Base-by-base conservation (phyloP, 2,888 invertebrate genomes). In the Catocala sponsa region DNA sequence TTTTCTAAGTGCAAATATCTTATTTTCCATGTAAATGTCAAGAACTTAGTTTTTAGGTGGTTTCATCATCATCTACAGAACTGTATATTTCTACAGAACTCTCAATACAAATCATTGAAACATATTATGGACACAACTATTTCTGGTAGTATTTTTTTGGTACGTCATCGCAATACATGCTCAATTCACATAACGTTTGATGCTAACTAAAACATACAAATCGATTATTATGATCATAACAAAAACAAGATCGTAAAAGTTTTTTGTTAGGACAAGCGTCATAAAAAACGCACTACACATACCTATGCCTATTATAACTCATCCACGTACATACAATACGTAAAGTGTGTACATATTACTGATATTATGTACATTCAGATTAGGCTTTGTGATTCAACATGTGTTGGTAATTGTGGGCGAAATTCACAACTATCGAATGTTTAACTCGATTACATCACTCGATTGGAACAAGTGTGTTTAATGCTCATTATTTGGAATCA, bases 151-250 rank as follows among this genome's bases (percentile, higher is more conserved):
- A 25, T 25, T 38, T 6, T 38, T 38, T 7, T 38, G 35, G 6
- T 38, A 38, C 35, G 35, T 38, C 7, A 7, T 9, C 35, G 9
- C 9, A 38, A 38, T 38, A 38, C 7, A 38, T 38, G 6, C 35
- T 5, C 7, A 38, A 38, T 7, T 7, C 9, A 6, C 35, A 38
- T 38, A 38, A 38, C 35, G 33, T 13, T 11, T 33, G 32, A 48
- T 15, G 35, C n/a, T n/a, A 46, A 46, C 46, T 46, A 46, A 0
- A 46, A 13, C 46, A 46, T 46, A 46, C 46, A 46, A 46, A 46
- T 46, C 6, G 46, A 46, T 46, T 13, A 46, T 46, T 46, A 7
- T 13, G 2, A 46, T 46, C 46, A 7, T 12, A n/a, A 46, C 46
- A 46, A 46, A 46, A 46, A 46, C 46, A 46, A 13, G 13, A 46